Percentiles rank a stretch among this genome's conserved stretches.
Conservation (phyloP, 2,113 vertebrate species). For the Macrotus californicus region DNA sequence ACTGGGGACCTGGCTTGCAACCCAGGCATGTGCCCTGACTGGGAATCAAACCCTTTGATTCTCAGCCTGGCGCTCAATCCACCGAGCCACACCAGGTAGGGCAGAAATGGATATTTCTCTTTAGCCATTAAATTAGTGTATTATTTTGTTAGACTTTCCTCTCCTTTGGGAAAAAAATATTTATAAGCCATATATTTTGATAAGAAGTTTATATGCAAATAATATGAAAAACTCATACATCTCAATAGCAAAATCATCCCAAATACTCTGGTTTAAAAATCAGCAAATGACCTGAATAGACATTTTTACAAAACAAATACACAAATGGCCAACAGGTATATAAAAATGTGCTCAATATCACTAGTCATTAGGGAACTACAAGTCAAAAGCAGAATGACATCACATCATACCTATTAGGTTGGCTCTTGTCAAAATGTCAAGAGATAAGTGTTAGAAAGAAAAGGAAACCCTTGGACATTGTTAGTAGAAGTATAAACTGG, state of each 20-base stretch:
- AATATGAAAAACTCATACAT: neutral
- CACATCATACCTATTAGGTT: neutral
- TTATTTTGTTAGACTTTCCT: neutral
- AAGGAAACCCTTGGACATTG: neutral
- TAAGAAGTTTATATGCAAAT: neutral
- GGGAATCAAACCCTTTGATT: too few species aligned
- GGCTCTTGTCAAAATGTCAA: neutral
- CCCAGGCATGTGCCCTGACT: too few species aligned
- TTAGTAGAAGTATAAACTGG: too few species aligned
- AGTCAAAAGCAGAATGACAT: neutral
- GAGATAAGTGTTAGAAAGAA: neutral
- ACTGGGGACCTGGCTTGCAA: too few species aligned
- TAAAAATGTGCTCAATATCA: neutral
- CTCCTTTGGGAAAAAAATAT: neutral
- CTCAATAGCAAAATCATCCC: neutral
- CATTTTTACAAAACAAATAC: neutral
- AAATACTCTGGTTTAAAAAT: neutral
- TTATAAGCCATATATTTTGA: neutral
- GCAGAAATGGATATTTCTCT: neutral
- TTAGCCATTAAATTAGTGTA: neutral
- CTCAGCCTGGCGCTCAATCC: too few species aligned
- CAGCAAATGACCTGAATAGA: neutral
- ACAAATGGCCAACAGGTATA: neutral
- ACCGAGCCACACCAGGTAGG: too few species aligned
- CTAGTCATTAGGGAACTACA: neutral